Base-by-base conservation (phyloP, 1,140 invertebrate genomes). In the Prorops nasuta region DNA sequence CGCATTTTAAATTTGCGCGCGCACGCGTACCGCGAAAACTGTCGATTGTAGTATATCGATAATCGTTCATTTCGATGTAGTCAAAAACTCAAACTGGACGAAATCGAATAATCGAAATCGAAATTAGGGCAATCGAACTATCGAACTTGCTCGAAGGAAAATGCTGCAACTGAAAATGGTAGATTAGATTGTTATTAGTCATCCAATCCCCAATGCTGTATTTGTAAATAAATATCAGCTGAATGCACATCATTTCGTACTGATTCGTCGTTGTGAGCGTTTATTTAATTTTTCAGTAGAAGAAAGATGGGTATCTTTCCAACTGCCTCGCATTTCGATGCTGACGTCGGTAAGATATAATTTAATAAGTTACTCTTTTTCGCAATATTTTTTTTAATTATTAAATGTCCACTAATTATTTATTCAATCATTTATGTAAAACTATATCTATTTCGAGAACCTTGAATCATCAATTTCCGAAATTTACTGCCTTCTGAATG, bases 311-410 rank as follows among this genome's bases (percentile, higher is more conserved):
- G 84, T 17, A 77, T 88, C 54, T 88, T 89, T 72, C 79, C 81
- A 32, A 83, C 76, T 63, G 79, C 81, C 37, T 84, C 85, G 59
- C 83, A 85, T 47, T 88, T 89, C 64, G 87, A 89, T 67, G 77
- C 79, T 69, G 86, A 87, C 74, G 86, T 90, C 59, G 87, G 87
- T 89, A 83, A 81, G 72, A 58, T 6, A 28, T 10, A 28, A 10
- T 10, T 6, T 28, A 6, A n/a, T n/a, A n/a, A n/a, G n/a, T 28
- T 28, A 28, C 10, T 28, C 24, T 4, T 28, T 28, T 28, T 6
- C 24, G 4, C 24, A 6, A 28, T 6, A 6, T 28, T 28, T 28
- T 6, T 28, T 28, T 6, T 10, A 28, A 10, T 10, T 28, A 28
- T 6, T 28, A 28, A 28, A 28, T 28, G 24, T 6, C 10, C 24